These are phyloP conservation scores for Pseudococcus viburni DNA, from an alignment of 2,888 invertebrate genomes.

Conservation along the genomic window DNA sequence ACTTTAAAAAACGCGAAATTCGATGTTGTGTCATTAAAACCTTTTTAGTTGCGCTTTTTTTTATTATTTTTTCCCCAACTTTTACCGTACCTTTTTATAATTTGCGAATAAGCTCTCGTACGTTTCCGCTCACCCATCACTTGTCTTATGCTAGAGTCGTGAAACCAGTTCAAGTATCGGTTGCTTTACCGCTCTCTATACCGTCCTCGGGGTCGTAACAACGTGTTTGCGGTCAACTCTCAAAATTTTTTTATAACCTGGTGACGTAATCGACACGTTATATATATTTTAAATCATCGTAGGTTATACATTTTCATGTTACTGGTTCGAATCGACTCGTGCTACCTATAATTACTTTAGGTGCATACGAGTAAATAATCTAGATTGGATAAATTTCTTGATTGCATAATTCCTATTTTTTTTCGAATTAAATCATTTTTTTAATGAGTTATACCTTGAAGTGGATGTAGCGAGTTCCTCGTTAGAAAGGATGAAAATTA, in stretches of 20 bases:
- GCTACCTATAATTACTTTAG: background rate
- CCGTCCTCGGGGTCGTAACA: constrained; percentile 29
- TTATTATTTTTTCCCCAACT: background rate
- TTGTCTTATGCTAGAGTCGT: background rate
- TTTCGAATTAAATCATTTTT: constrained; percentile 10
- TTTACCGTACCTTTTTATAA: background rate
- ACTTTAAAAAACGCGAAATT: background rate
- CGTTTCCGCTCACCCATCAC: background rate
- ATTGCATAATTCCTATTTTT: background rate
- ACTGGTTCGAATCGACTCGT: background rate
- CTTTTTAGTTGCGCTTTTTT: constrained; percentile 33
- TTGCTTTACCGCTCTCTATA: constrained; percentile 33
- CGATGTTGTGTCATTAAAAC: constrained; percentile 13
- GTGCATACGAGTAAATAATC: background rate
- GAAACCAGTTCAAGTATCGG: constrained; percentile 12
- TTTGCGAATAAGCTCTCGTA: background rate
- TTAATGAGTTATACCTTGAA: background rate
- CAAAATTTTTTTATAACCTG: constrained; percentile 21
- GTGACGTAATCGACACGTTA: constrained; percentile 31
- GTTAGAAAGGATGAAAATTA: background rate
- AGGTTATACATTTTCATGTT: too few relatives aligned
- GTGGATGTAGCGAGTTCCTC: background rate
- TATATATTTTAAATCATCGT: background rate
- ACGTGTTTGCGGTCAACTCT: constrained; percentile 42
- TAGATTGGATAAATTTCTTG: background rate